These are phyloP conservation scores for Ectropis grisescens DNA, from an alignment of 1,140 invertebrate species.

Conservation along the genomic window DNA sequence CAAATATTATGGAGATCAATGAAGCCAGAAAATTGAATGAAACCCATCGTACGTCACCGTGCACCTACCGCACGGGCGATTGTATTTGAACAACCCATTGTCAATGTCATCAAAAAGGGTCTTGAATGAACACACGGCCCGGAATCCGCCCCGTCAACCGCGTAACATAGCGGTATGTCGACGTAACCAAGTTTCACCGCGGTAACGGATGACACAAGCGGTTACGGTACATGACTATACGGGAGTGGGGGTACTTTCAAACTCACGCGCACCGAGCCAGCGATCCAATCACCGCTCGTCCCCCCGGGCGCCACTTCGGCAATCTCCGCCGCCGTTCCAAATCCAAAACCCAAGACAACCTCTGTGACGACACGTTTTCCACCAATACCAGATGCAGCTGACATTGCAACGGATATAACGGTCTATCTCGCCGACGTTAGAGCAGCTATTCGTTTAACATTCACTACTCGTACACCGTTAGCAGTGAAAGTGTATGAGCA, in stretches of 20 bases:
- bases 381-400: too few relatives aligned
- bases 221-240: slow-evolving; percentile 40
- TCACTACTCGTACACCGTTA: slow-evolving; percentile 31
- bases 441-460: slow-evolving; percentile 7
- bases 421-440: neutral
- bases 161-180: slow-evolving; percentile 40
- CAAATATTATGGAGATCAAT: too few relatives aligned
- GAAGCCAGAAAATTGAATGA: too few relatives aligned
- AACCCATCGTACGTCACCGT: too few relatives aligned
- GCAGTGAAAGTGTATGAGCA: slow-evolving; percentile 56
- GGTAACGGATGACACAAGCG: slow-evolving; percentile 60
- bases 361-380: too few relatives aligned
- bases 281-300: slow-evolving; percentile 16
- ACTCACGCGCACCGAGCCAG: slow-evolving; percentile 33
- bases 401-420: neutral
- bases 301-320: too few relatives aligned
- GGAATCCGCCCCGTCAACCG: slow-evolving; percentile 10
- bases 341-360: too few relatives aligned
- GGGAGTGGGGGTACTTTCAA: slow-evolving; percentile 31
- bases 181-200: slow-evolving; percentile 50
- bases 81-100: too few relatives aligned
- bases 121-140: too few relatives aligned
- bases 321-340: too few relatives aligned
- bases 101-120: too few relatives aligned
- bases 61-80: too few relatives aligned